Evolutionary conservation across 2,797 vertebrate species (phyloP).

Genomic region (Hippopotamyrus pictus): DNA sequence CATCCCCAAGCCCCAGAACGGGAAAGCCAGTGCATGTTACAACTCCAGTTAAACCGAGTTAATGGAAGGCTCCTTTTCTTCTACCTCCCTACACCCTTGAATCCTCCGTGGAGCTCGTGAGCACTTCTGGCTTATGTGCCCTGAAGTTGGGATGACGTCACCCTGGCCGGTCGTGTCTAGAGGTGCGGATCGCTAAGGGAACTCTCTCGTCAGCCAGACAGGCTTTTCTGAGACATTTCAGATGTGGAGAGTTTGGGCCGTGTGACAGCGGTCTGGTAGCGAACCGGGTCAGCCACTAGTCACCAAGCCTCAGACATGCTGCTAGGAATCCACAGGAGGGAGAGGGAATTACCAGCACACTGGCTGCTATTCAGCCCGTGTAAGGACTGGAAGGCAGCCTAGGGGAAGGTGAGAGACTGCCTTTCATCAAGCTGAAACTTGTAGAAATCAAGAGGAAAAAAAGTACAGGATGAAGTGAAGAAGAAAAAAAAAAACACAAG

Average conservation of each 20-base stretch:
- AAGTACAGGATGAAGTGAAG: background rate
- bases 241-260: background rate
- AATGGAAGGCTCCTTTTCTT: conserved; percentile 19
- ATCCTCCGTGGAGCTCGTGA: conserved; percentile 16
- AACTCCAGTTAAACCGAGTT: conserved; percentile 19
- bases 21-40: conserved; percentile 20
- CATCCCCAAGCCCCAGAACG: background rate
- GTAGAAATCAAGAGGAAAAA: background rate
- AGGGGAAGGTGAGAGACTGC: conserved; percentile 7
- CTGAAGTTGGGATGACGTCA: conserved; percentile 17
- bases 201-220: background rate
- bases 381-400: background rate
- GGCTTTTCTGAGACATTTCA: background rate
- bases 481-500: background rate
- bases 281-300: background rate
- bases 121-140: background rate
- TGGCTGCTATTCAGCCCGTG: background rate
- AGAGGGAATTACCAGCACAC: background rate
- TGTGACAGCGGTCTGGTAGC: background rate
- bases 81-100: conserved; percentile 14
- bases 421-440: conserved; percentile 8
- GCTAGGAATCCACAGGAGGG: background rate
- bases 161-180: background rate
- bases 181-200: background rate
- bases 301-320: background rate